Evolutionary conservation across 2,797 vertebrate species (phyloP).

Genomic region (Sorex maritimensis): DNA sequence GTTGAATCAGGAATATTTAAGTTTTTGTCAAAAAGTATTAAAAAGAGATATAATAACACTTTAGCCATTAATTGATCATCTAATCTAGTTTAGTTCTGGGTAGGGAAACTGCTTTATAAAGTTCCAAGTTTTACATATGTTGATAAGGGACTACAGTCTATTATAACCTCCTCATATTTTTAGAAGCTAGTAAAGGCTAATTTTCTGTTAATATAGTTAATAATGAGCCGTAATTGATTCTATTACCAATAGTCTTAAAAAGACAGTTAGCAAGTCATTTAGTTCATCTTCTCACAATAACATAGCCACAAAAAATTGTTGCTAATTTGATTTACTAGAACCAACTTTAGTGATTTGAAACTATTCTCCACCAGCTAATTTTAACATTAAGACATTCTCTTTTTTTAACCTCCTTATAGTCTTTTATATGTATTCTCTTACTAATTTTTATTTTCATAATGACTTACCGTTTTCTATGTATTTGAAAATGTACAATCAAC

Average conservation of each 20-base stretch:
- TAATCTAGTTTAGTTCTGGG: slow-evolving; percentile 80
- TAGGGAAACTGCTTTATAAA: slow-evolving; percentile 74
- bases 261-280: slow-evolving; percentile 76
- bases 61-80: slow-evolving; percentile 85
- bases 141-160: slow-evolving; percentile 78
- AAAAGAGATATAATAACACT: slow-evolving; percentile 85
- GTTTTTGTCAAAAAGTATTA: slow-evolving; percentile 84
- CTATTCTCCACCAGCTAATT: slow-evolving; percentile 58
- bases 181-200: slow-evolving; percentile 71
- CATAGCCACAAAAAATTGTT: slow-evolving; percentile 76
- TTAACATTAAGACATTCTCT: slow-evolving; percentile 27
- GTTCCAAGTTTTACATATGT: slow-evolving; percentile 70
- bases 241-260: slow-evolving; percentile 79
- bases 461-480: slow-evolving; percentile 18
- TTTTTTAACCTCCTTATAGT: slow-evolving; percentile 13
- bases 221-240: slow-evolving; percentile 83
- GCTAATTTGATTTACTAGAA: slow-evolving; percentile 76
- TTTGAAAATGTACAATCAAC: slow-evolving; percentile 44
- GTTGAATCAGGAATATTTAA: slow-evolving; percentile 83
- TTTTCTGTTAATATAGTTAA: slow-evolving; percentile 85
- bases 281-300: slow-evolving; percentile 72
- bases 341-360: slow-evolving; percentile 73
- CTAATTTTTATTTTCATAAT: slow-evolving; percentile 28
- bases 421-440: slow-evolving; percentile 19
- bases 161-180: slow-evolving; percentile 73